Evolutionary conservation across 2,888 invertebrate genomes (phyloP).

Genomic region (Plebejus argus): DNA sequence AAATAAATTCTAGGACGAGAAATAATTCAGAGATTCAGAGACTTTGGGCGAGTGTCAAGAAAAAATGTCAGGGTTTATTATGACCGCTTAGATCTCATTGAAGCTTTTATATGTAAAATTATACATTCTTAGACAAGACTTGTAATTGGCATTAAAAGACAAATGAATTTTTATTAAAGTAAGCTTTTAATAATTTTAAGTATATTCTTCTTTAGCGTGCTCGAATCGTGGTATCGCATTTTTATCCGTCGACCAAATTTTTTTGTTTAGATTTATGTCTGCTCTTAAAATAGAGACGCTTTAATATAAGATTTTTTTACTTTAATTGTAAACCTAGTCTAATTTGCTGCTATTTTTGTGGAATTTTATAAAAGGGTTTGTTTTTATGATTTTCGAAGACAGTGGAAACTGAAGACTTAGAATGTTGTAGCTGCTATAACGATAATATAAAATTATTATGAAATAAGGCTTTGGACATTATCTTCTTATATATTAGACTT

Average conservation of each 20-base stretch:
- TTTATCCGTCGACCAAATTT: not conserved
- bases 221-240: not conserved
- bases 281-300: not conserved
- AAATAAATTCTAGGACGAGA: not conserved
- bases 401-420: not conserved
- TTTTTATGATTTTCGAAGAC: not conserved
- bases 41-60: not conserved
- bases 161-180: not conserved
- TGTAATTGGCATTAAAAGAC: not conserved
- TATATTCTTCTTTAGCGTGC: not conserved
- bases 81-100: not conserved
- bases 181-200: not conserved
- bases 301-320: not conserved
- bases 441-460: not conserved
- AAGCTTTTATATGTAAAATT: not conserved
- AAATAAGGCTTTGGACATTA: not conserved
- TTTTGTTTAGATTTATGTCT: not conserved
- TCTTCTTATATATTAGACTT: not conserved
- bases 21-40: not conserved
- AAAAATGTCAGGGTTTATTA: not conserved
- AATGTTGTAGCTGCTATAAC: not conserved
- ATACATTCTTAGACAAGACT: conserved; percentile 11
- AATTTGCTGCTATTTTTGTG: not conserved
- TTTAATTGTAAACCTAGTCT: not conserved
- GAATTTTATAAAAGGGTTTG: not conserved